phyloP scores from a whole-genome alignment of 2,888 invertebrate species.

The Phytoseiulus persimilis region DNA sequence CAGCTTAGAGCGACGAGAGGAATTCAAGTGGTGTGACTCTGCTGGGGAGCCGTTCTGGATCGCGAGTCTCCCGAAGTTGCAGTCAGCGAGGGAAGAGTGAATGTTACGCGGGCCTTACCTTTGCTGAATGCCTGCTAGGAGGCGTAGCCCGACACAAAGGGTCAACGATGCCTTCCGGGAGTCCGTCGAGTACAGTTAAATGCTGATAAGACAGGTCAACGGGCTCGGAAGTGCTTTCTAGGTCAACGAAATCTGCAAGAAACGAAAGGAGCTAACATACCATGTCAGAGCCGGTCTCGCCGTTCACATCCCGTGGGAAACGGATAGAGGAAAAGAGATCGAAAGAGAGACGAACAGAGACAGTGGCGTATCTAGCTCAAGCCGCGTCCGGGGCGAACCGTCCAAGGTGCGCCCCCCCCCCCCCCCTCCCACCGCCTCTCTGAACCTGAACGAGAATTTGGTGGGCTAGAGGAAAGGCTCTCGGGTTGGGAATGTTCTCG shows the following conservation, averaged over 20 bases:
- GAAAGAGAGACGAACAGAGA: too few relatives aligned
- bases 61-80: too few relatives aligned
- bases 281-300: not conserved
- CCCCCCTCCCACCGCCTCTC: too few relatives aligned
- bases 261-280: not conserved
- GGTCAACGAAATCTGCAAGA: conserved; percentile 29
- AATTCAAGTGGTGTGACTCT: too few relatives aligned
- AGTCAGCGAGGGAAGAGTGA: not conserved
- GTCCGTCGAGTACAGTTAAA: conserved; percentile 22
- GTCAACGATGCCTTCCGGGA: conserved; percentile 32
- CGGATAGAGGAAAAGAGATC: not conserved
- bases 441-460: too few relatives aligned
- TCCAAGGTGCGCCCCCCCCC: too few relatives aligned
- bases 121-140: not conserved
- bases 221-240: conserved; percentile 28
- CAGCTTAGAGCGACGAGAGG: too few relatives aligned
- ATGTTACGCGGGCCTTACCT: not conserved
- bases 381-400: too few relatives aligned
- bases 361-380: too few relatives aligned
- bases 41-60: too few relatives aligned
- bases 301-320: not conserved
- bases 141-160: conserved; percentile 22
- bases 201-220: conserved; percentile 30
- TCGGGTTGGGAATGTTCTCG: too few relatives aligned
- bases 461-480: too few relatives aligned